Base-by-base conservation (phyloP, 2,888 invertebrate genomes). In the Caenorhabditis sp. region DNA sequence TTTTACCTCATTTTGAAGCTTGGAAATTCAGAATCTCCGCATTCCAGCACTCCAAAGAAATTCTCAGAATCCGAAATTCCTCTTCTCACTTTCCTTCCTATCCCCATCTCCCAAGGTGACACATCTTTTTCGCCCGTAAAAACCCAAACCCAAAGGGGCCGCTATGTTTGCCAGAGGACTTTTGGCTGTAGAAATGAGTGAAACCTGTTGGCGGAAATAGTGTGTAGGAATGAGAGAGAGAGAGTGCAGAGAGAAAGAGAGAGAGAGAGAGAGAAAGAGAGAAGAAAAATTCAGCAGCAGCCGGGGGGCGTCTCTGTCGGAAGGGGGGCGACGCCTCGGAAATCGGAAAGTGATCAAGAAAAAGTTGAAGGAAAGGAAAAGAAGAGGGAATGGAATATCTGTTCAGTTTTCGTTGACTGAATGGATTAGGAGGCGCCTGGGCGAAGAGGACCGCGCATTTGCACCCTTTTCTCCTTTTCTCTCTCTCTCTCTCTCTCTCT, bases 401-500 rank as follows among this genome's bases (percentile, higher is more conserved):
- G 54, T 75, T 66, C 66, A 51, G 24, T 22, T 49, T 22, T 49
- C 7, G 74, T 75, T 75, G 56, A 75, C 75, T 66, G 66, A 64
- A 75, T 75, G 75, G 75, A 75, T 75, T 75, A 75, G 66, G 75
- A 66, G 66, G 66, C 75, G 66, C 63, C 64, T 35, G n/a, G 7
- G 10, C 56, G 26, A 1, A 12, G 22, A 19, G 12, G n/a, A 6
- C 35, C 24, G 24, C 56, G 24, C 16, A 44, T 56, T 56, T 59
- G 54, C 72, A 44, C 72, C 22, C 16, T 44, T 26, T 38, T 28
- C n/a, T 10, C 35, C n/a, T 4, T 19, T 19, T 59, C 38, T 35
- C 22, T 38, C 2, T 38, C 12, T 38, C 12, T 38, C n/a, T n/a
- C n/a, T n/a, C n/a, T n/a, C n/a, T n/a, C n/a, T n/a, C n/a, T n/a